Conservation (phyloP, 2,113 vertebrate genomes). For the Polyodon spathula region DNA sequence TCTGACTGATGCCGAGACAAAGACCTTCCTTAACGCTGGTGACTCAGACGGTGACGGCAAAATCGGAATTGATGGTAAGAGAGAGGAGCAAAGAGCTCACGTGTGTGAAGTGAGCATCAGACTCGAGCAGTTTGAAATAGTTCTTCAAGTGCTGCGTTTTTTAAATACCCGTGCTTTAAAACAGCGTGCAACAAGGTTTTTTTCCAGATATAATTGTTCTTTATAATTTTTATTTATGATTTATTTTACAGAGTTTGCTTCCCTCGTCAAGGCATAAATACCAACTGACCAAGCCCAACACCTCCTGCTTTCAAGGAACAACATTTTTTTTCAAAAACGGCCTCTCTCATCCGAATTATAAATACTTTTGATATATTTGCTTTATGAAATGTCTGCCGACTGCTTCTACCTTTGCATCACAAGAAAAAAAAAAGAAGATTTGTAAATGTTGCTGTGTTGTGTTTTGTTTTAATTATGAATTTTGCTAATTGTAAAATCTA, state of each 20-base stretch:
- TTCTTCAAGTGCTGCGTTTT: not conserved
- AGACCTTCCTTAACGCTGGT: conserved; percentile 51
- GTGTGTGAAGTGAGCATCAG: no score
- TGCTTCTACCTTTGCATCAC: conserved; percentile 37
- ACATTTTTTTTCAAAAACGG: conserved; percentile 48
- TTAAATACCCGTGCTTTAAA: not conserved
- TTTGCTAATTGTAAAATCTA: conserved; percentile 52
- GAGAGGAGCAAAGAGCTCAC: no score
- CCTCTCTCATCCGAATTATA: conserved; percentile 44
- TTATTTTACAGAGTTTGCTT: conserved; percentile 56
- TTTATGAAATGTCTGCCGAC: conserved; percentile 37
- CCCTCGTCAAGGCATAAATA: conserved; percentile 57
- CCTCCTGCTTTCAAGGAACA: conserved; percentile 49
- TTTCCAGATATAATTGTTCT: not conserved
- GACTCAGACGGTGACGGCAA: conserved; percentile 66
- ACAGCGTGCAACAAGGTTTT: no score
- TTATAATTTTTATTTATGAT: conserved; percentile 1
- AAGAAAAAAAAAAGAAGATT: conserved; percentile 45
- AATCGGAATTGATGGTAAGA: conserved; percentile 65
- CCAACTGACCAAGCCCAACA: conserved; percentile 50
- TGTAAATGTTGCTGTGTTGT: conserved; percentile 52
- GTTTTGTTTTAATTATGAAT: conserved; percentile 58
- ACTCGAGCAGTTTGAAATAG: not conserved
- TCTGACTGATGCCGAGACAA: conserved; percentile 59
- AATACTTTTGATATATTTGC: conserved; percentile 60